phyloP scores from a whole-genome alignment of 2,113 vertebrate species.

The Dasyprocta punctata region DNA sequence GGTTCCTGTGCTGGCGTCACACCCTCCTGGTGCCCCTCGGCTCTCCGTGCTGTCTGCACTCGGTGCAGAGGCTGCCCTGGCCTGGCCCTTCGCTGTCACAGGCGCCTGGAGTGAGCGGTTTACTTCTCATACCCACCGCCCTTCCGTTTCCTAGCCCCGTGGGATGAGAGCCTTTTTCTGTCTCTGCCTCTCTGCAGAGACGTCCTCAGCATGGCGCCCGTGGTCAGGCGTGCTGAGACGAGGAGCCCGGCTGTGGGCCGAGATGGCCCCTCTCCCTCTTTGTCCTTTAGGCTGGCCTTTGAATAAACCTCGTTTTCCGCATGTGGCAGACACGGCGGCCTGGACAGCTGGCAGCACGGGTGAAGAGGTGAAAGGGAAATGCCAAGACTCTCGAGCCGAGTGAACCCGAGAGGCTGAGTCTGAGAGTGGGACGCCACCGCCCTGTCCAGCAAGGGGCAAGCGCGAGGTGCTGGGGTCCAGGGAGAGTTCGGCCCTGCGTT shows the following conservation, averaged over 20 bases:
- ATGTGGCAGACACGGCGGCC: neutral
- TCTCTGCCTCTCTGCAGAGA: neutral
- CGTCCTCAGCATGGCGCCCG: neutral
- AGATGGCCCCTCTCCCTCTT: neutral
- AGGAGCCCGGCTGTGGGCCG: neutral
- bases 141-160: neutral
- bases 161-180: neutral
- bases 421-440: neutral
- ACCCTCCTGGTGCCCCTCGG: no score
- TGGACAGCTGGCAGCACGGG: neutral
- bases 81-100: neutral
- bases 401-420: neutral
- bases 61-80: rapidly evolving
- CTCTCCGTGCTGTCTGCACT: neutral
- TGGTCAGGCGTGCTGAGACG: neutral
- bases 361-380: neutral
- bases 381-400: neutral
- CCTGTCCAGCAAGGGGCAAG: neutral
- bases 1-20: neutral
- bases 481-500: neutral
- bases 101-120: neutral
- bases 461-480: neutral
- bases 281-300: neutral
- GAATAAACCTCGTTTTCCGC: neutral
- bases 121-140: no score